phyloP scores from a whole-genome alignment of 2,113 vertebrate genomes.

The Sprattus sprattus region DNA sequence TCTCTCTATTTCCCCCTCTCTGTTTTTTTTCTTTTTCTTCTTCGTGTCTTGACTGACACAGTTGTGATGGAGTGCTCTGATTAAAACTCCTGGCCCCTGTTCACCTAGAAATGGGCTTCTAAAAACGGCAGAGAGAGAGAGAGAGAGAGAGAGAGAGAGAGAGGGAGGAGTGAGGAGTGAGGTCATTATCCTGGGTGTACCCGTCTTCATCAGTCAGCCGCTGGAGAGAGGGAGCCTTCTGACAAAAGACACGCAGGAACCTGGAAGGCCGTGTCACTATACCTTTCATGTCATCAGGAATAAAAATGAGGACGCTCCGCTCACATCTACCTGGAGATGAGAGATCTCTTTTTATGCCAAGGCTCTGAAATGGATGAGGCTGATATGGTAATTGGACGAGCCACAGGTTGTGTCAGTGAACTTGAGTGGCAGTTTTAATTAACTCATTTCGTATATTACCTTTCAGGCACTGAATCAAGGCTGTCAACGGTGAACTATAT shows the following conservation, averaged over 20 bases:
- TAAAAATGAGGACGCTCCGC: neutral
- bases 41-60: constrained; percentile 20
- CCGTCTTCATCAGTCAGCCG: constrained; percentile 37
- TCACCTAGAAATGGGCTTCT: constrained; percentile 43
- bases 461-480: neutral
- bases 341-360: neutral
- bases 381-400: neutral
- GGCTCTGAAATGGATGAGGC: neutral
- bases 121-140: constrained; percentile 41
- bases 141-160: neutral
- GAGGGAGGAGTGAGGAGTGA: constrained; percentile 2
- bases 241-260: constrained; percentile 9
- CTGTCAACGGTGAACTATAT: neutral
- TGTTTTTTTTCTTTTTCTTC: neutral
- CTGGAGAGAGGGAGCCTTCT: neutral
- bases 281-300: neutral
- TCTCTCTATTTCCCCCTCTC: neutral
- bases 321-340: neutral
- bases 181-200: constrained; percentile 38
- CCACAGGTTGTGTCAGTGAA: neutral
- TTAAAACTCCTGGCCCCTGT: constrained; percentile 33
- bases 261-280: neutral
- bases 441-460: neutral
- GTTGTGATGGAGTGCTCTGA: constrained; percentile 34
- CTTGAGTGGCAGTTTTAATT: constrained; percentile 11